Conservation (phyloP, 2,888 invertebrate species). For the Trichacis sp. region DNA sequence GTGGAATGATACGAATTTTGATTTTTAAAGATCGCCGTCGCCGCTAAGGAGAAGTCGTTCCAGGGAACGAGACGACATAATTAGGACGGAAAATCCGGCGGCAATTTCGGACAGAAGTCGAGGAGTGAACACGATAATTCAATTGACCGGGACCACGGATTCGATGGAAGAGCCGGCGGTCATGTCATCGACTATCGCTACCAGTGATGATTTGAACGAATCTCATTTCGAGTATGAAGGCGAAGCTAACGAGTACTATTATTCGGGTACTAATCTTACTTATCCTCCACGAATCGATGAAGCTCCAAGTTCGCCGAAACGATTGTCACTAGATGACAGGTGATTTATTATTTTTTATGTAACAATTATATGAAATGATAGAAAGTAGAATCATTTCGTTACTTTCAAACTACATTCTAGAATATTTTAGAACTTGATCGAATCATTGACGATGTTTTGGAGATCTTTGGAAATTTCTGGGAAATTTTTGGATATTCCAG, state of each 20-base stretch:
- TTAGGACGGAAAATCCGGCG: not conserved
- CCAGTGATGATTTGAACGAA: constrained; percentile 35
- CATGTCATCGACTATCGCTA: constrained; percentile 44
- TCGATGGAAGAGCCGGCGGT: constrained; percentile 39
- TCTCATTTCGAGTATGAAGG: constrained; percentile 54
- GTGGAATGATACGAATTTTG: too few species aligned
- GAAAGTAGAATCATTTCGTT: too few species aligned
- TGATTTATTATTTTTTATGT: constrained; percentile 35
- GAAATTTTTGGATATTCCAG: too few species aligned
- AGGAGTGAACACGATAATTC: constrained; percentile 65
- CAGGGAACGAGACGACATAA: constrained; percentile 20
- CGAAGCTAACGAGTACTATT: constrained; percentile 60
- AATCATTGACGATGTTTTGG: too few species aligned
- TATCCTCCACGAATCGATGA: constrained; percentile 65
- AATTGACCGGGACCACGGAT: constrained; percentile 44
- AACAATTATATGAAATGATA: too few species aligned
- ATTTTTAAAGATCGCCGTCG: constrained; percentile 47
- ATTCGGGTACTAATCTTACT: constrained; percentile 62
- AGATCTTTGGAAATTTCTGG: too few species aligned
- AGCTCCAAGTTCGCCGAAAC: constrained; percentile 70
- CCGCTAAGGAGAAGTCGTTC: constrained; percentile 45
- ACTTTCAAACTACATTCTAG: too few species aligned
- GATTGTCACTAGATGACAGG: constrained; percentile 74
- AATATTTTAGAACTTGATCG: too few species aligned
- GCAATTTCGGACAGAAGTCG: too few species aligned